Conservation (phyloP, 2,797 vertebrate species). For the Lepilemur septentrionalis region DNA sequence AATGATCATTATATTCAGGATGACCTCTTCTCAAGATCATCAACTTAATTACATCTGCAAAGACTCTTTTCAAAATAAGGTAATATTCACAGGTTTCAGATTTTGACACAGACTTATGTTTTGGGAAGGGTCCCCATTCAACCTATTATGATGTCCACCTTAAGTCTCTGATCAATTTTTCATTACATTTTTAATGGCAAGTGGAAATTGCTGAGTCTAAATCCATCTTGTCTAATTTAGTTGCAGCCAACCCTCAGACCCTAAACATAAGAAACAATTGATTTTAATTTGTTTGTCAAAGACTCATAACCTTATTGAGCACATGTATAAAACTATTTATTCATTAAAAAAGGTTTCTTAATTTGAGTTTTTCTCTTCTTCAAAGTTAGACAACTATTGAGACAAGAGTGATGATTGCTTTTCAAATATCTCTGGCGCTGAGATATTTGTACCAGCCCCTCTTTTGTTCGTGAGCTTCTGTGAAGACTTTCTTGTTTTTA, state of each 20-base stretch:
- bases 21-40: not conserved
- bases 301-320: not conserved
- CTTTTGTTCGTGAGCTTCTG: not conserved
- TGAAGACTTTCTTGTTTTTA: conserved; percentile 17
- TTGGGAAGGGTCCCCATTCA: not conserved
- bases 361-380: not conserved
- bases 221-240: not conserved
- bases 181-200: not conserved
- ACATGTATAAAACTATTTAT: not conserved
- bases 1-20: not conserved
- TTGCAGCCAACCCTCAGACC: not conserved
- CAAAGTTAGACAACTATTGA: not conserved
- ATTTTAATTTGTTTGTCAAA: not conserved
- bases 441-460: not conserved
- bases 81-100: not conserved
- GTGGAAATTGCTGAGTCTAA: not conserved
- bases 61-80: conserved; percentile 12
- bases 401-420: not conserved
- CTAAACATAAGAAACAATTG: not conserved
- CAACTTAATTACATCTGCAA: not conserved
- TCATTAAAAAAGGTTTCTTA: not conserved
- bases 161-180: not conserved
- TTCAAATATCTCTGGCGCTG: not conserved
- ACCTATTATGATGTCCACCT: not conserved
- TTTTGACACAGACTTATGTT: not conserved